Conservation (phyloP, 2,113 vertebrate species). For the Brachyhypopomus gauderio region DNA sequence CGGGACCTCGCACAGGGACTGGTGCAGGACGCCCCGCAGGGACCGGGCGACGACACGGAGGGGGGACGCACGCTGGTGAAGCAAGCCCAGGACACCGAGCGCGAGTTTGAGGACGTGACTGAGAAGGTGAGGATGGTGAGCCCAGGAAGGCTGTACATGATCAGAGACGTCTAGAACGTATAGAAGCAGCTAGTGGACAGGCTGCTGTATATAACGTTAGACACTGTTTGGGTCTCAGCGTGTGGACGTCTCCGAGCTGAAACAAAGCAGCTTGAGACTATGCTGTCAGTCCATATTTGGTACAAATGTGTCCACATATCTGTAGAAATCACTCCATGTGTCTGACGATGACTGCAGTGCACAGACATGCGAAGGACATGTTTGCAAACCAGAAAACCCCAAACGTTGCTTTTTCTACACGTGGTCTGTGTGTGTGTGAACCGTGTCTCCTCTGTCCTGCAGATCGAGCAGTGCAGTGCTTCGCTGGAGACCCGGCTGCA, state of each 20-base stretch:
- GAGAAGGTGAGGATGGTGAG: conserved; percentile 76
- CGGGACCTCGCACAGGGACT: conserved; percentile 87
- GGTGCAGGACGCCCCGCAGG: conserved; percentile 84
- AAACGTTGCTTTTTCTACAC: too few species aligned
- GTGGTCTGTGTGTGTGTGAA: too few species aligned
- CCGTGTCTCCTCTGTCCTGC: conserved; percentile 7
- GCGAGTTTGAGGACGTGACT: conserved; percentile 80
- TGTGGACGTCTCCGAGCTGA: conserved; percentile 8
- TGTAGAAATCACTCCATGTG: background rate
- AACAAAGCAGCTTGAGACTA: background rate
- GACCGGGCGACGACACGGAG: conserved; percentile 70
- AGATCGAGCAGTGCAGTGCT: conserved; percentile 80
- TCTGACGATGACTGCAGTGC: too few species aligned
- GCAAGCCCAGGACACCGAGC: conserved; percentile 81
- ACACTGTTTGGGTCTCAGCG: conserved; percentile 22
- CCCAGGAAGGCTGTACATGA: background rate
- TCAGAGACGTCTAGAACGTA: conserved; percentile 1
- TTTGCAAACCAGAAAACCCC: too few species aligned
- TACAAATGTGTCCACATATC: background rate
- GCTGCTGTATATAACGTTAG: conserved; percentile 31
- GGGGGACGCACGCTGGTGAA: conserved; percentile 78
- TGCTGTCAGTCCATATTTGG: conserved; percentile 5
- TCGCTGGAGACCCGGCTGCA: conserved; percentile 89
- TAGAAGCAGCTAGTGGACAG: background rate
- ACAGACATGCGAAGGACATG: too few species aligned